Conservation (phyloP, 2,888 invertebrate species). For the Ctena decussata region DNA sequence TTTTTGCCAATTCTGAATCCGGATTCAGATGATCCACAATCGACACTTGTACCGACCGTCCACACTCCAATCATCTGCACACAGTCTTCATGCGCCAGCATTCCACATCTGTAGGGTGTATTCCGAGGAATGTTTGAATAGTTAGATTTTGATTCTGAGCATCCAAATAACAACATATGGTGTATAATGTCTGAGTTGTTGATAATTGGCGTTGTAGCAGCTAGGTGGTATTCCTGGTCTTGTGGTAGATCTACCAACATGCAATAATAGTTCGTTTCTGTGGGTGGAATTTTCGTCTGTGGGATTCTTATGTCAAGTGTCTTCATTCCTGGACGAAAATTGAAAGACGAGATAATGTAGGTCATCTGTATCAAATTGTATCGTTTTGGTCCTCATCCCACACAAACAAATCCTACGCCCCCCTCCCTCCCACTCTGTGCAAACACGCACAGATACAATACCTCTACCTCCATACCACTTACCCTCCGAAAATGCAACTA, state of each 20-base stretch:
- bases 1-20: conserved; percentile 72
- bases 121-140: conserved; percentile 16
- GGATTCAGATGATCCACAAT: conserved; percentile 71
- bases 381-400: too few species aligned
- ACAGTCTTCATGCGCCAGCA: conserved; percentile 64
- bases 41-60: conserved; percentile 73
- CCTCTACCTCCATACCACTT: too few species aligned
- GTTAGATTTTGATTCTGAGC: conserved; percentile 22
- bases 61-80: conserved; percentile 72
- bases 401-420: too few species aligned
- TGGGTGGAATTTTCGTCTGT: conserved; percentile 44
- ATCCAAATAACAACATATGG: conserved; percentile 65
- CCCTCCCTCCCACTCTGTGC: too few species aligned
- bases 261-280: conserved; percentile 66
- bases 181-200: conserved; percentile 69
- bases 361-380: too few species aligned
- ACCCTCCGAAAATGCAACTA: too few species aligned
- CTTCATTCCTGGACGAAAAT: conserved; percentile 52
- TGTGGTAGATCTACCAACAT: conserved; percentile 67
- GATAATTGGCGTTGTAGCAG: conserved; percentile 66
- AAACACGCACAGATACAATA: too few species aligned
- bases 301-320: conserved; percentile 60
- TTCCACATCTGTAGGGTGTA: conserved; percentile 67
- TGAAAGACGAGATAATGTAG: too few species aligned
- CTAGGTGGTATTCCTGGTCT: conserved; percentile 67